A percentile compares a stretch with the other conserved stretches of the same genome.
Evolutionary conservation across 2,888 invertebrate species (phyloP).

Genomic region (Cistogaster globosa): DNA sequence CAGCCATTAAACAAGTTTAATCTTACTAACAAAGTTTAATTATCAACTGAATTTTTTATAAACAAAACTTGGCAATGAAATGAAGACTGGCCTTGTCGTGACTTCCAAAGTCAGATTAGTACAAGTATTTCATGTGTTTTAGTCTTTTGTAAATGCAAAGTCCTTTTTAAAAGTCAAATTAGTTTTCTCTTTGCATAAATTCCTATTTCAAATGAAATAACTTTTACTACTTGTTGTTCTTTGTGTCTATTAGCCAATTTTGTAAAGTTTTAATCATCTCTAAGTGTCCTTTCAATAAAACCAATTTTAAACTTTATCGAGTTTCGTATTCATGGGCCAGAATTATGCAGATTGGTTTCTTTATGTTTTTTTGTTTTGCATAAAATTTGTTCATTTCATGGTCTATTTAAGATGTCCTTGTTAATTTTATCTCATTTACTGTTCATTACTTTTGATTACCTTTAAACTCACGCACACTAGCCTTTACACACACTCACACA

Average conservation of each 20-base stretch:
- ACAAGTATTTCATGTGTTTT: too few species aligned
- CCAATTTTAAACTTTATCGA: slow-evolving; percentile 24
- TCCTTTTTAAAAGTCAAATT: neutral
- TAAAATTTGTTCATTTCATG: slow-evolving; percentile 48
- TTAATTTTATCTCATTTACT: slow-evolving; percentile 62
- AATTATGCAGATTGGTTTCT: neutral
- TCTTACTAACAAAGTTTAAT: neutral
- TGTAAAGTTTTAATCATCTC: slow-evolving; percentile 39
- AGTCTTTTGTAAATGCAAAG: too few species aligned
- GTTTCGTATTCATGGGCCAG: slow-evolving; percentile 9
- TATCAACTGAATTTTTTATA: neutral
- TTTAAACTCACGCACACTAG: neutral
- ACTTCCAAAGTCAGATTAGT: too few species aligned
- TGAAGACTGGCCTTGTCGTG: too few species aligned
- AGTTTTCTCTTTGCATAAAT: neutral
- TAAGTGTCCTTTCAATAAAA: slow-evolving; percentile 43
- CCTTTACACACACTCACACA: neutral
- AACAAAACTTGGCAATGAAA: neutral
- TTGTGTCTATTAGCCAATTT: neutral
- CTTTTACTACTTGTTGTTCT: slow-evolving; percentile 1
- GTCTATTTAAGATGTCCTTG: slow-evolving; percentile 62
- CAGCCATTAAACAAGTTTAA: slow-evolving; percentile 3
- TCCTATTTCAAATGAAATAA: slow-evolving; percentile 28
- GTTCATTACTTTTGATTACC: slow-evolving; percentile 58
- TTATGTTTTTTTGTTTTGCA: slow-evolving; percentile 8